Evolutionary conservation across 2,888 invertebrate species (phyloP).

Genomic region (Anoplius nigerrimus): DNA sequence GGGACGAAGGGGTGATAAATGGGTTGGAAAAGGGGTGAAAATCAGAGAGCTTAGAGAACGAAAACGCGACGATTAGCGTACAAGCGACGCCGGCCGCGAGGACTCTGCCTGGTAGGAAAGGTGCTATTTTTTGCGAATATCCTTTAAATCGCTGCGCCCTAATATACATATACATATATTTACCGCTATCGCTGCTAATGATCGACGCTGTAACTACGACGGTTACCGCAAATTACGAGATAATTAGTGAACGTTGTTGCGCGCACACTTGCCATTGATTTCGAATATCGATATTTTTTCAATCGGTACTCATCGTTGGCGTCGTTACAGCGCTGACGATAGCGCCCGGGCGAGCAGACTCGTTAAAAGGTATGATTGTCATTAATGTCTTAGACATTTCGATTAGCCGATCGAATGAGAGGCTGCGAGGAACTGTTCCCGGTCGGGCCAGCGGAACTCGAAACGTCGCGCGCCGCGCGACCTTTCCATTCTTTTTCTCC

Average conservation of each 20-base stretch:
- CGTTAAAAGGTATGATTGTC: background rate
- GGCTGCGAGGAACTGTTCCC: too few relatives aligned
- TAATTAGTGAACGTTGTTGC: constrained; percentile 15
- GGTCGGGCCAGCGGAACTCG: background rate
- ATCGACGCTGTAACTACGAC: constrained; percentile 42
- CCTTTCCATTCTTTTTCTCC: background rate
- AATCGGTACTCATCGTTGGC: constrained; percentile 14
- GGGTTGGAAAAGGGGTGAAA: too few relatives aligned
- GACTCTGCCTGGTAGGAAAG: constrained; percentile 62
- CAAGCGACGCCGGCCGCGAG: constrained; percentile 25
- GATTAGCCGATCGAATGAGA: background rate
- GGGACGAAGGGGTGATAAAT: too few relatives aligned
- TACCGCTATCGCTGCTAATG: constrained; percentile 25
- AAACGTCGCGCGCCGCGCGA: background rate
- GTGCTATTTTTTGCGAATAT: constrained; percentile 63
- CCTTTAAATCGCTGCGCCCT: constrained; percentile 22
- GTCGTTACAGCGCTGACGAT: background rate
- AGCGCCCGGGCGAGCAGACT: background rate
- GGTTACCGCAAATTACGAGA: constrained; percentile 24
- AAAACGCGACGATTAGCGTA: too few relatives aligned
- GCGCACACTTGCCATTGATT: constrained; percentile 20
- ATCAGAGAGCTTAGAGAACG: too few relatives aligned
- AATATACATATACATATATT: constrained; percentile 26
- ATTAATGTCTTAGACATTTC: background rate
- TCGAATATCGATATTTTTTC: constrained; percentile 37